These are phyloP conservation scores for Papilio elwesi DNA, from an alignment of 2,888 invertebrate species.

Conservation along the genomic window DNA sequence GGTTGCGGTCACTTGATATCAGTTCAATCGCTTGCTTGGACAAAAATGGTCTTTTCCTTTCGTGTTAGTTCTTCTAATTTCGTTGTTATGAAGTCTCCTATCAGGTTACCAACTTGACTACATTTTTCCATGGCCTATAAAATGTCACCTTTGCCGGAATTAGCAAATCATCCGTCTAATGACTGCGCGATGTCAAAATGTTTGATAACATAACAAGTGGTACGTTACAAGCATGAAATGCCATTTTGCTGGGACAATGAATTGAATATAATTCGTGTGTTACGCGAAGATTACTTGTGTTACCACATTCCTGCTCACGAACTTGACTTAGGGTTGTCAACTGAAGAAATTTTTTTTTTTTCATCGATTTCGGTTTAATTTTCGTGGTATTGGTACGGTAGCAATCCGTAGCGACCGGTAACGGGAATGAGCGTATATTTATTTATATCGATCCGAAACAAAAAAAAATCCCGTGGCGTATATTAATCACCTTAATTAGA, in stretches of 20 bases:
- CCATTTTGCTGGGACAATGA: constrained; percentile 1
- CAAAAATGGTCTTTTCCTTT: background rate
- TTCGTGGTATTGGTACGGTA: too few species aligned
- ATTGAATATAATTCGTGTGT: constrained; percentile 15
- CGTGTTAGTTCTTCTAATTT: background rate
- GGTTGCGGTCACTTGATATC: too few species aligned
- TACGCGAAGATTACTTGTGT: background rate
- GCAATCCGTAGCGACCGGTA: too few species aligned
- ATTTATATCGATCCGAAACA: too few species aligned
- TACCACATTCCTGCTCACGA: constrained; percentile 20
- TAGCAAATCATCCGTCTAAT: background rate
- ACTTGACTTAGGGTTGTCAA: background rate
- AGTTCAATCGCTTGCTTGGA: too few species aligned
- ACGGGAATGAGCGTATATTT: too few species aligned
- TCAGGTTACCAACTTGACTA: background rate
- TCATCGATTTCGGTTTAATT: too few species aligned
- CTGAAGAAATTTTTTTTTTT: too few species aligned
- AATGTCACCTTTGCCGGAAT: background rate
- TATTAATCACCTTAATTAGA: too few species aligned
- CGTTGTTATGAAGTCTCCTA: too few species aligned
- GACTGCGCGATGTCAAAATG: constrained; percentile 1
- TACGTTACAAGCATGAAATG: background rate
- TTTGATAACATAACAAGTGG: constrained; percentile 7
- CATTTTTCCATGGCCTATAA: too few species aligned
- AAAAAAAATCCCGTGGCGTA: too few species aligned